A percentile compares a stretch with the other conserved stretches of the same genome.
Evolutionary conservation across 2,113 vertebrate species (phyloP).

Genomic region (Balaenoptera acutorostrata): DNA sequence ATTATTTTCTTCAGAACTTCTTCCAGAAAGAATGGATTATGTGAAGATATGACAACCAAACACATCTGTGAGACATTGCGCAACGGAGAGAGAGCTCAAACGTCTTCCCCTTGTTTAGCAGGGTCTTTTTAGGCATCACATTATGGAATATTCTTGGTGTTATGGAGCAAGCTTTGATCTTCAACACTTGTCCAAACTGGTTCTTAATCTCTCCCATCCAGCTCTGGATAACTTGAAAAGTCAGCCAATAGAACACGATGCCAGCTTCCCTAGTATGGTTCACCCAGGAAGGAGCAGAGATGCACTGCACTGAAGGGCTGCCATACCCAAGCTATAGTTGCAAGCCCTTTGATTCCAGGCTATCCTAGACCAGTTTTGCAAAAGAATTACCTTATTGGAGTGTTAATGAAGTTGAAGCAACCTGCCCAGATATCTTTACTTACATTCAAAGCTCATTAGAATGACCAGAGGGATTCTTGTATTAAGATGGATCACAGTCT

Average conservation of each 20-base stretch:
- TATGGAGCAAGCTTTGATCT: neutral
- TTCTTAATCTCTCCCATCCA: neutral
- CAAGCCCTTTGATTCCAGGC: neutral
- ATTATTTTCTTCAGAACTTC: neutral
- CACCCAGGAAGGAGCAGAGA: neutral
- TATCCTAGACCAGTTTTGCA: neutral
- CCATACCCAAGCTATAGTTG: neutral
- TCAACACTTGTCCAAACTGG: neutral
- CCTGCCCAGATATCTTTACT: neutral
- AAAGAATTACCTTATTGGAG: rapidly evolving
- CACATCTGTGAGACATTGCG: neutral
- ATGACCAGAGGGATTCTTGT: neutral
- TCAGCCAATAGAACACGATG: rapidly evolving
- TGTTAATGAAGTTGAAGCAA: neutral
- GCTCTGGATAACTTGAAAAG: neutral
- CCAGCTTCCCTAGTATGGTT: neutral
- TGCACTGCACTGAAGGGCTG: rapidly evolving
- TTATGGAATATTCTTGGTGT: neutral
- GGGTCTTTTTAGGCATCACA: neutral
- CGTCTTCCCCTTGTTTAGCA: rapidly evolving
- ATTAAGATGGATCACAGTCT: neutral
- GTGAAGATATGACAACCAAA: neutral
- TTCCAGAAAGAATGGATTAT: neutral
- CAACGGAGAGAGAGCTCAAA: neutral
- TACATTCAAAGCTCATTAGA: neutral